phyloP scores from a whole-genome alignment of 1,140 invertebrate genomes.

The Drosophila kohkoa region DNA sequence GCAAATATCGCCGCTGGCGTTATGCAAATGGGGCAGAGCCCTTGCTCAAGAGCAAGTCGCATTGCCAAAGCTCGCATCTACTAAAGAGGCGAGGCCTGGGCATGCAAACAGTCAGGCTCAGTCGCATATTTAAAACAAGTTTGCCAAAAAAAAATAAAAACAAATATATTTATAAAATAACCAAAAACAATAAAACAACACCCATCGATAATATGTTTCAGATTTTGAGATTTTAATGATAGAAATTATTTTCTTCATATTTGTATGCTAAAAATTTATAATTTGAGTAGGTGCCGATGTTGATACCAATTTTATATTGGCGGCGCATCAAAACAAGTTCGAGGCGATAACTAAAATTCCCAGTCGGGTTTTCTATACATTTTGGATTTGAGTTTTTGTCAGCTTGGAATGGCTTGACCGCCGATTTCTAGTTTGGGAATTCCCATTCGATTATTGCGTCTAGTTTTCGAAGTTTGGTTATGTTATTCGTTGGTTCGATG shows the following conservation, averaged over 20 bases:
- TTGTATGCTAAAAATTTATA: constrained; percentile 66
- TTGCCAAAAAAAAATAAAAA: constrained; percentile 31
- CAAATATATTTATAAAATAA: too few relatives aligned
- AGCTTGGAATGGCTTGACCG: constrained; percentile 24
- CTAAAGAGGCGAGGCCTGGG: constrained; percentile 10
- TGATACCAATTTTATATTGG: constrained; percentile 41
- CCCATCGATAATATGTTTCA: constrained; percentile 24
- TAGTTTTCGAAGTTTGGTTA: constrained; percentile 38
- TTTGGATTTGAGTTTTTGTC: constrained; percentile 45
- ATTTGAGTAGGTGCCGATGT: constrained; percentile 29
- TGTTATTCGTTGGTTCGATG: constrained; percentile 34
- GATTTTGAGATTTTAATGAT: constrained; percentile 64
- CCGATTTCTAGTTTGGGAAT: constrained; percentile 75
- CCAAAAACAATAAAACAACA: constrained; percentile 1
- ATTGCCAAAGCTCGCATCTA: constrained; percentile 22
- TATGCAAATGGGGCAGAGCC: constrained; percentile 64
- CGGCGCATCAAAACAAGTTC: constrained; percentile 68
- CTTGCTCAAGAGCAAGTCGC: constrained; percentile 40
- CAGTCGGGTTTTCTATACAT: constrained; percentile 58
- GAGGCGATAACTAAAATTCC: constrained; percentile 45
- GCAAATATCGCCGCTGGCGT: constrained; percentile 58
- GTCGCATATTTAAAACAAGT: constrained; percentile 52
- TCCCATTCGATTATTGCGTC: constrained; percentile 67
- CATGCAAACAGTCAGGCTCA: constrained; percentile 6
- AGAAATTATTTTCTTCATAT: constrained; percentile 73